phyloP scores from a whole-genome alignment of 2,888 invertebrate species.

The Xanthorhoe spadicearia region DNA sequence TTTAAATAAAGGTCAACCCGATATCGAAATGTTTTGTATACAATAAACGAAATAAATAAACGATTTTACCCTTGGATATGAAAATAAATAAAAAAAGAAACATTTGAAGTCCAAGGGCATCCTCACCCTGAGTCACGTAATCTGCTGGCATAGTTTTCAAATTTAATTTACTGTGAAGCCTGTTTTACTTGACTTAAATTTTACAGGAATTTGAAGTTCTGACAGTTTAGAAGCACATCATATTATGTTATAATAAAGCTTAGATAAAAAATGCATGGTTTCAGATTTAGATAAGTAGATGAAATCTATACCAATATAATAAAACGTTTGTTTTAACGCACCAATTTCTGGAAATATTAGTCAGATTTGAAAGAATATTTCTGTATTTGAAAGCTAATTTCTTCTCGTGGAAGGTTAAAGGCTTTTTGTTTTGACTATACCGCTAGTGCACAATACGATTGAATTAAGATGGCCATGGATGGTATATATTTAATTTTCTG shows the following conservation, averaged over 20 bases:
- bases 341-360: too few species aligned
- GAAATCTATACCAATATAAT: too few species aligned
- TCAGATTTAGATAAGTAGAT: not conserved
- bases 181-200: not conserved
- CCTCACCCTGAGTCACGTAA: constrained; percentile 55
- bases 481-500: not conserved
- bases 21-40: constrained; percentile 56
- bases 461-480: not conserved
- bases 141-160: constrained; percentile 42
- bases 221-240: not conserved
- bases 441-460: not conserved
- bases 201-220: not conserved
- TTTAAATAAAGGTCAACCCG: constrained; percentile 62
- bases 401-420: too few species aligned
- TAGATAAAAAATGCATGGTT: not conserved
- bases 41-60: constrained; percentile 43
- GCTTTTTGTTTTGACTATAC: too few species aligned
- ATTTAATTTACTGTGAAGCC: not conserved
- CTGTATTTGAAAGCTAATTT: too few species aligned
- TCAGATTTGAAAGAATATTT: too few species aligned
- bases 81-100: constrained; percentile 38
- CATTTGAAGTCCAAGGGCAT: constrained; percentile 56
- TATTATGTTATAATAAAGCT: not conserved
- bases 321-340: too few species aligned
- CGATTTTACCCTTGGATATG: constrained; percentile 27